Base-by-base conservation (phyloP, 2,113 vertebrate species). In the Rhipidura dahli region DNA sequence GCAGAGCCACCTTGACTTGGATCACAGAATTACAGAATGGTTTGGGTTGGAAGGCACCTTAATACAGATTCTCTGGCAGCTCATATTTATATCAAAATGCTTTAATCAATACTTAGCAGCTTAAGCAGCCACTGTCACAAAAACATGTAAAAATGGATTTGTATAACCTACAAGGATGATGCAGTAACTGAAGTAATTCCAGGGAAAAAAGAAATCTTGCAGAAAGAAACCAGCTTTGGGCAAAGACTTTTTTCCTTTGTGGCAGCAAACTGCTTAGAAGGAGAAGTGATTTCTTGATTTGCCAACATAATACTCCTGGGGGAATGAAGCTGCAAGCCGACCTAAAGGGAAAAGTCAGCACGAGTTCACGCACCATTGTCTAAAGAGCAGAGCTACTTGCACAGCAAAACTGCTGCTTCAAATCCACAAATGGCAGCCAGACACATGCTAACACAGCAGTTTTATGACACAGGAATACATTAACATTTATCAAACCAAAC, bases 401-500 rank as follows among this genome's bases (percentile, higher is more conserved):
- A 71, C 81, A 93, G 89, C 89, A 91, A 31, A 96, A 63, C 89
- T 69, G 83, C 82, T 61, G 57, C 49, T 56, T 71, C 66, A 72
- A 49, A 76, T 75, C 69, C 75, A 45, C 89, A 90, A 91, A 72
- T 64, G 73, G 91, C 80, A 85, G 81, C 93, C 87, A 94, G 91
- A 87, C 84, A 88, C 78, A 7, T 23, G 82, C 94, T 96, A 73
- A 83, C 64, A 9, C 91, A 83, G 93, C 93, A 88, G 20, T 92
- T 94, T 54, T 30, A 30, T 23, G 59, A 66, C 68, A 77, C 0
- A 53, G 73, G 89, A 89, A 92, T 79, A 87, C 47, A 89, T 95
- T 94, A 94, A 84, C 77, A 87, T 94, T 93, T 87, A 89, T 92
- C 89, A 87, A 84, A 75, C 49, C 71, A 65, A 94, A 78, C 50